Base-by-base conservation (phyloP, 2,113 vertebrate genomes). In the Semnornis frantzii region DNA sequence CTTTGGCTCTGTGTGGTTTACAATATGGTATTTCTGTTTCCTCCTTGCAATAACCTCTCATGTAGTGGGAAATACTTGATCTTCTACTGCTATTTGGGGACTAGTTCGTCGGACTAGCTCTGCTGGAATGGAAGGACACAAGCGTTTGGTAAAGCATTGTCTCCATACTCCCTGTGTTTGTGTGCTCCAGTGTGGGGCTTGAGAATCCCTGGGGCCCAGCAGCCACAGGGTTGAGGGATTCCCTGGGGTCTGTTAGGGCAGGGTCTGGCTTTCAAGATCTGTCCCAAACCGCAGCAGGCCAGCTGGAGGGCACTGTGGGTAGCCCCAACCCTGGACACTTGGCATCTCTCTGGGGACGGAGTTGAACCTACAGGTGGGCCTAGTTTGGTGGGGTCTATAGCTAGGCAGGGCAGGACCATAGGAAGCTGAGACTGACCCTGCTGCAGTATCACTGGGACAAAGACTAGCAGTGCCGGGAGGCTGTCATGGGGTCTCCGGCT, bases 91-190 rank as follows among this genome's bases (percentile, higher is more conserved):
- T 75, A 5, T 50, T 48, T 0, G 1, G 20, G 46, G 30, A n/a
- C 20, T n/a, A n/a, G n/a, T n/a, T n/a, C n/a, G n/a, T n/a, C n/a
- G 46, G 30, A n/a, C 20, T 0, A 0, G 10, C 13, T 58, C 12
- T 73, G 31, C 14, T 8, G n/a, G 33, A 58, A 19, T 6, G 44
- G 24, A 20, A 27, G 37, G 18, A 64, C 24, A 3, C 0, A 1
- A 65, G n/a, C 3, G 15, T 19, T 54, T 37, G 50, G 28, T 24
- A 57, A 21, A 31, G 37, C 6, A 1, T 20, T 24, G n/a, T 23
- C 42, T 68, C 63, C 50, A 39, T 6, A 33, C 15, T 19, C 23
- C 13, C 60, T n/a, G 24, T 8, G 7, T 10, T 89, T 84, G 60
- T 4, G 2, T 58, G 62, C 24, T 46, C 14, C n/a, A 1, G 0